Evolutionary conservation across 2,113 vertebrate species (phyloP).

Genomic region (Sphyrna mokarran): DNA sequence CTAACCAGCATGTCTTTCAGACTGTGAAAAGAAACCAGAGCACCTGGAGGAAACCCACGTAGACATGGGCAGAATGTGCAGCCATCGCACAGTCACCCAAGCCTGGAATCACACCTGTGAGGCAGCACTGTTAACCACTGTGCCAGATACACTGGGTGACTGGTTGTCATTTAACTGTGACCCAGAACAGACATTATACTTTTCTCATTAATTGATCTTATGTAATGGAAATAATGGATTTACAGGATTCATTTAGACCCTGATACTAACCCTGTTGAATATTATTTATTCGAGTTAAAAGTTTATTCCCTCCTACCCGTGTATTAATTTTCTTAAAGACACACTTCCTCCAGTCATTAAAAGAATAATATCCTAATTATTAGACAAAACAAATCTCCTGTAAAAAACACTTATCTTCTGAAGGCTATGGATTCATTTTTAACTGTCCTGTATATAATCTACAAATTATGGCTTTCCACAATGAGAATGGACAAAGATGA

Average conservation of each 20-base stretch:
- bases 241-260: background rate
- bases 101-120: no score
- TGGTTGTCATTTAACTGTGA: background rate
- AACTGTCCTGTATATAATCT: background rate
- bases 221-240: background rate
- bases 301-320: background rate
- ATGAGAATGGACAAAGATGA: background rate
- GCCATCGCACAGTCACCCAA: no score
- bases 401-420: background rate
- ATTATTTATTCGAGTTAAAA: background rate
- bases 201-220: background rate
- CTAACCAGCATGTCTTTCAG: no score
- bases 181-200: background rate
- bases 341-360: background rate
- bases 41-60: no score
- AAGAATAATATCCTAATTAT: background rate
- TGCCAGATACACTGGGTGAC: background rate
- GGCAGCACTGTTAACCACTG: no score
- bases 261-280: background rate
- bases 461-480: background rate
- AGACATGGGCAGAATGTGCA: no score
- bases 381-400: background rate
- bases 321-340: background rate
- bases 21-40: no score
- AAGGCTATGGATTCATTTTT: background rate